Conservation (phyloP, 2,797 vertebrate species). For the Paratrypauchen microcephalus region DNA sequence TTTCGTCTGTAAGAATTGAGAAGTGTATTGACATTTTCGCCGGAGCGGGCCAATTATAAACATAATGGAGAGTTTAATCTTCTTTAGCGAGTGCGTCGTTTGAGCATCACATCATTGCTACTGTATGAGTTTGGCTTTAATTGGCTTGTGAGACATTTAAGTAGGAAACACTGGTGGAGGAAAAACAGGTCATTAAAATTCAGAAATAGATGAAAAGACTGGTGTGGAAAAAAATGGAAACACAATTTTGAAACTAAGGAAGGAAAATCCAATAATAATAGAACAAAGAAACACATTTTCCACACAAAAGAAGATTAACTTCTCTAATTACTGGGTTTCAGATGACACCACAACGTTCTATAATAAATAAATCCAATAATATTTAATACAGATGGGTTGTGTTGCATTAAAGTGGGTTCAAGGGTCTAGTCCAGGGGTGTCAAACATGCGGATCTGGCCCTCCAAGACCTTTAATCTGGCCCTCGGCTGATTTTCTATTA, state of each 20-base stretch:
- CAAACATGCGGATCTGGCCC: too few species aligned
- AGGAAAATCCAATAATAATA: not conserved
- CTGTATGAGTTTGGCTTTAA: conserved; percentile 31
- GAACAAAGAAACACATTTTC: too few species aligned
- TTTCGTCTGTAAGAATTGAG: conserved; percentile 83
- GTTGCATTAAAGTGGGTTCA: too few species aligned
- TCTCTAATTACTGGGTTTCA: too few species aligned
- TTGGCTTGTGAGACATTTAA: conserved; percentile 39
- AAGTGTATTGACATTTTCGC: conserved; percentile 54
- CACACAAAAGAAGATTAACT: too few species aligned
- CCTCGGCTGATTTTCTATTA: too few species aligned
- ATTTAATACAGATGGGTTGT: too few species aligned
- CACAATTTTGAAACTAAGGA: not conserved
- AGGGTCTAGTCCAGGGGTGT: too few species aligned
- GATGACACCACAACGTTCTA: too few species aligned
- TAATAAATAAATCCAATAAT: too few species aligned
- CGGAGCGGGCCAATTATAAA: conserved; percentile 49
- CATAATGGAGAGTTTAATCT: conserved; percentile 59
- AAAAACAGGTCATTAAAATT: too few species aligned
- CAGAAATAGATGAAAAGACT: conserved; percentile 7
- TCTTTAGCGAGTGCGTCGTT: conserved; percentile 45
- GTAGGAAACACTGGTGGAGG: conserved; percentile 20
- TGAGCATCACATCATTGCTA: conserved; percentile 25
- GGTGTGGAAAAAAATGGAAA: not conserved
- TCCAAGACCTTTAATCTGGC: too few species aligned